Evolutionary conservation across 2,888 invertebrate genomes (phyloP).

Genomic region (Apoda limacodes): DNA sequence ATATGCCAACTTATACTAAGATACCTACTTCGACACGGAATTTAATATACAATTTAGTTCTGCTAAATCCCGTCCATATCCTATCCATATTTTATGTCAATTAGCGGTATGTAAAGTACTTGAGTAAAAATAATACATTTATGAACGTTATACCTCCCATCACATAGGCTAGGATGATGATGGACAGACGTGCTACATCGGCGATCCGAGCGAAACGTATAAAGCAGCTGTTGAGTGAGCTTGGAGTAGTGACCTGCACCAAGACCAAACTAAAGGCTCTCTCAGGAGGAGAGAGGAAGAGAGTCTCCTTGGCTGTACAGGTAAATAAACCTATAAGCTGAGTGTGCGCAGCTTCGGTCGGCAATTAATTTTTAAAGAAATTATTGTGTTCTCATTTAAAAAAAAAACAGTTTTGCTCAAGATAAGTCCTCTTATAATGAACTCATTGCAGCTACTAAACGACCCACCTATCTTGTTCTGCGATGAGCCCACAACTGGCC

Average conservation of each 20-base stretch:
- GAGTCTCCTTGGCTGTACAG: constrained; percentile 89
- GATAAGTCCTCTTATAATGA: no score
- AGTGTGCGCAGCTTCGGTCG: no score
- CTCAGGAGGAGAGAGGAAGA: constrained; percentile 91
- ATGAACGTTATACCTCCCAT: constrained; percentile 1
- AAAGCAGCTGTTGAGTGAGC: constrained; percentile 66
- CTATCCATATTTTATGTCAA: no score
- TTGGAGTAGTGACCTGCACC: constrained; percentile 79
- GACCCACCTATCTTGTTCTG: constrained; percentile 92
- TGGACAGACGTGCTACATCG: constrained; percentile 70
- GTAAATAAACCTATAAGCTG: no score
- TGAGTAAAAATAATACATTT: constrained; percentile 1
- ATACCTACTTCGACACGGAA: no score
- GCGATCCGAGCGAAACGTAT: constrained; percentile 33
- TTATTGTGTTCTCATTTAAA: no score
- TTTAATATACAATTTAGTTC: no score
- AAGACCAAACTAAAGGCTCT: constrained; percentile 80
- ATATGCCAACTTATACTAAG: no score
- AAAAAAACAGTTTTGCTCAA: no score
- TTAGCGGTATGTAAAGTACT: neutral
- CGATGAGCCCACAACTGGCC: constrained; percentile 93
- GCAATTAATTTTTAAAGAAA: no score
- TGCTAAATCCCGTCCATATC: no score
- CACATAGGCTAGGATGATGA: constrained; percentile 78
- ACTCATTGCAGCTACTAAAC: constrained; percentile 77